phyloP scores from a whole-genome alignment of 2,888 invertebrate species.

The Tetragonisca angustula region DNA sequence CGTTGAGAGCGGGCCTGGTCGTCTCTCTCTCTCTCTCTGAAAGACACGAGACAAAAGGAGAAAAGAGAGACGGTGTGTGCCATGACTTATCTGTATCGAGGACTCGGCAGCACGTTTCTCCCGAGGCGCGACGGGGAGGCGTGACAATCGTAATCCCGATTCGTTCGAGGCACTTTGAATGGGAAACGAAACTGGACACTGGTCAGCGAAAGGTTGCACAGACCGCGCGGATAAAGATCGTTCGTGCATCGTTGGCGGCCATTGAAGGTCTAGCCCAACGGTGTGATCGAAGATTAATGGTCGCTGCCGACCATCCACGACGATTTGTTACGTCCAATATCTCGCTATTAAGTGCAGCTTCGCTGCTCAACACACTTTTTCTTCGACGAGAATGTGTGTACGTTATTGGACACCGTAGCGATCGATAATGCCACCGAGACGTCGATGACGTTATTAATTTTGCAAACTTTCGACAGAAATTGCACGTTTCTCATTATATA shows the following conservation, averaged over 20 bases:
- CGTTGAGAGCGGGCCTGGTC: constrained; percentile 42
- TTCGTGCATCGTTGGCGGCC: constrained; percentile 33
- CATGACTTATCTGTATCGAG: constrained; percentile 83
- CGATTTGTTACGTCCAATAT: constrained; percentile 35
- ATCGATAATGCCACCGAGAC: too few species aligned
- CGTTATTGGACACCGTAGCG: too few species aligned
- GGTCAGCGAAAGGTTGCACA: constrained; percentile 54
- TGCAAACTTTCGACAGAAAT: too few species aligned
- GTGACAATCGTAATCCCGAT: constrained; percentile 72
- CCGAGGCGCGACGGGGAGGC: constrained; percentile 74
- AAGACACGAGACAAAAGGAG: constrained; percentile 23
- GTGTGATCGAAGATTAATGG: constrained; percentile 53
- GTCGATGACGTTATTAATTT: too few species aligned
- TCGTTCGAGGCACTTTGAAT: constrained; percentile 51
- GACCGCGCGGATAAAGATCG: constrained; percentile 46
- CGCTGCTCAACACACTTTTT: neutral
- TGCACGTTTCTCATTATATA: too few species aligned
- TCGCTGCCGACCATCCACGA: neutral
- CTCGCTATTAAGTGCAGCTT: constrained; percentile 6
- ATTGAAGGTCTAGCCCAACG: constrained; percentile 32
- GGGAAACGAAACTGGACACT: constrained; percentile 66
- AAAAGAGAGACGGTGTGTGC: constrained; percentile 75
- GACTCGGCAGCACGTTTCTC: constrained; percentile 61
- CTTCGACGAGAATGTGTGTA: neutral
- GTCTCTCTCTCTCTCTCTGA: neutral